Evolutionary conservation across 2,797 vertebrate genomes (phyloP).

Genomic region (Dicrostonyx torquatus): DNA sequence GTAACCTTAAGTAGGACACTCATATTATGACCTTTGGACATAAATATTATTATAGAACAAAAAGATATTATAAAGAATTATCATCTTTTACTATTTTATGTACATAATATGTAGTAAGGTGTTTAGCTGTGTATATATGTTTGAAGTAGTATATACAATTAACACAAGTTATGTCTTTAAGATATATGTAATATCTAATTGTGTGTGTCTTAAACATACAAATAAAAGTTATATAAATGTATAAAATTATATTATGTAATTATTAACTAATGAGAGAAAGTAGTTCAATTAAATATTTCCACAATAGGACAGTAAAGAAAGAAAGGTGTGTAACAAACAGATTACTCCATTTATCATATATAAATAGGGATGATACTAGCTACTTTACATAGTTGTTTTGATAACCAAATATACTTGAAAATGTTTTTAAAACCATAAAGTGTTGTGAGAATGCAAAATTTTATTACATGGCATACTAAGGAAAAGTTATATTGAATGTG

Average conservation of each 20-base stretch:
- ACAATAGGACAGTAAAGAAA: neutral
- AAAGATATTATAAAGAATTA: neutral
- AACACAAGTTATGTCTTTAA: neutral
- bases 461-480: neutral
- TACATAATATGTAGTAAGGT: neutral
- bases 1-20: neutral
- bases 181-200: neutral
- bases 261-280: neutral
- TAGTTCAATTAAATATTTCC: neutral
- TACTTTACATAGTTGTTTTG: neutral
- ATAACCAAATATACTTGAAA: slow-evolving; percentile 19
- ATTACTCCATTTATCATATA: neutral
- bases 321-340: neutral
- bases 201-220: neutral
- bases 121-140: neutral
- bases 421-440: neutral
- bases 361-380: neutral
- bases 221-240: neutral
- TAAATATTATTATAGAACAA: slow-evolving; percentile 10
- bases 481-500: neutral
- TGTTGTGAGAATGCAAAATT: neutral
- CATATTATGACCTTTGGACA: neutral
- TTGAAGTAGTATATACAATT: neutral
- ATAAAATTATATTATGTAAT: neutral
- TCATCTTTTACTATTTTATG: neutral